A percentile compares a stretch with the other conserved stretches of the same genome.
phyloP scores from a whole-genome alignment of 2,797 vertebrate species.

The Sebastes matsubarae region DNA sequence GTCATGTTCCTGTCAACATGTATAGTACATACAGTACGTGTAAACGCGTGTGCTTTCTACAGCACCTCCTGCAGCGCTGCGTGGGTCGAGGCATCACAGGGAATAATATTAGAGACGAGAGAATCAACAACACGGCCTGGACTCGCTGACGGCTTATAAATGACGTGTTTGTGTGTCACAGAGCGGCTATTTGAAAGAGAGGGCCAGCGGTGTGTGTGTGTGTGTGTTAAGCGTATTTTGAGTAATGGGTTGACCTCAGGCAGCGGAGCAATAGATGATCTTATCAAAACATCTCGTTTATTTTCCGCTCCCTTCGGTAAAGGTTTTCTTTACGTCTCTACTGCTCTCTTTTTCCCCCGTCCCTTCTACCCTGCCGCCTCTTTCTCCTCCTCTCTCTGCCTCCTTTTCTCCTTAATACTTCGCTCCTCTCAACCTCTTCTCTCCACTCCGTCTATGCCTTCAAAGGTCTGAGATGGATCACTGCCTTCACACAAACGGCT shows the following conservation, averaged over 20 bases:
- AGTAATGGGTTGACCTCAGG: constrained; percentile 50
- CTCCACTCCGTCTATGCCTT: background rate
- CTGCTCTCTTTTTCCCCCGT: background rate
- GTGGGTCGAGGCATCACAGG: constrained; percentile 42
- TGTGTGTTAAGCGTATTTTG: constrained; percentile 15
- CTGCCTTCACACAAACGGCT: constrained; percentile 4
- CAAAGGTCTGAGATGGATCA: constrained; percentile 23
- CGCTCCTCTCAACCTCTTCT: background rate
- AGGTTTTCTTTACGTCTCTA: background rate
- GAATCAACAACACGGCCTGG: constrained; percentile 40
- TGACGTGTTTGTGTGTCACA: constrained; percentile 21
- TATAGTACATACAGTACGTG: background rate
- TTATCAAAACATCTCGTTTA: constrained; percentile 41
- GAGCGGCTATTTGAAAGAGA: background rate
- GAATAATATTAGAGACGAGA: constrained; percentile 46
- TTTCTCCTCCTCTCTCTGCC: background rate
- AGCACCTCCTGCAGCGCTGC: constrained; percentile 30
- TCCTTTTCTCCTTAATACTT: background rate
- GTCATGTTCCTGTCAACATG: background rate
- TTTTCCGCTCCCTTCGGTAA: background rate
- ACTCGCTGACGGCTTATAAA: constrained; percentile 55
- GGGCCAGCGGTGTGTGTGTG: background rate
- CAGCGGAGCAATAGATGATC: constrained; percentile 50
- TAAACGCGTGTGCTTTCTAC: background rate
- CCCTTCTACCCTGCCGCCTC: background rate